These are phyloP conservation scores for Muschampia staudingeri DNA, from an alignment of 2,888 invertebrate genomes.

Conservation along the genomic window DNA sequence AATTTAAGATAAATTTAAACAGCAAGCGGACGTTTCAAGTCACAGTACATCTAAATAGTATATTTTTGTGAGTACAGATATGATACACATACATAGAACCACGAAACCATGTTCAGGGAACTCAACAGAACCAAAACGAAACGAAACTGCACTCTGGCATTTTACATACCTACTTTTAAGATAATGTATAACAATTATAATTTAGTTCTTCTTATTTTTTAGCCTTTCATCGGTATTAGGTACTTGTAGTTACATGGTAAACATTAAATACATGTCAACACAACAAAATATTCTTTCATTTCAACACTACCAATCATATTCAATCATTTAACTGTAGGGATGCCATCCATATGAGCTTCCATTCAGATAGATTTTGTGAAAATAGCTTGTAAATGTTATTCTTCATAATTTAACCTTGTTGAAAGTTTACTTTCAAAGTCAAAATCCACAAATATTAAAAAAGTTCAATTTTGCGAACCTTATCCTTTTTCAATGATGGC, in stretches of 20 bases:
- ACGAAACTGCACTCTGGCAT: conserved; percentile 83
- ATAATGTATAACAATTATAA: conserved; percentile 77
- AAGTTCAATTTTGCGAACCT: neutral
- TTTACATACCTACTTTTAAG: conserved; percentile 76
- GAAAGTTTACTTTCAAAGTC: neutral
- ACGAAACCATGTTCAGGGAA: conserved; percentile 72
- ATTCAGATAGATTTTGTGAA: neutral
- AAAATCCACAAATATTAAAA: neutral
- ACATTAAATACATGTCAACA: conserved; percentile 91
- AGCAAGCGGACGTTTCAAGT: conserved; percentile 40
- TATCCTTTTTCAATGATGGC: conserved; percentile 4
- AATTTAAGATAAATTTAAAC: conserved; percentile 22
- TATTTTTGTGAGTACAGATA: conserved; percentile 31
- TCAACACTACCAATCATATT: conserved; percentile 76
- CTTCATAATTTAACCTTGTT: neutral
- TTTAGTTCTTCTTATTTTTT: conserved; percentile 77
- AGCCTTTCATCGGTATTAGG: conserved; percentile 85
- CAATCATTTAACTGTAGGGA: conserved; percentile 24
- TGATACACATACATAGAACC: conserved; percentile 55
- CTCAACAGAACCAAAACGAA: conserved; percentile 70
- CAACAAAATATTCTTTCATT: conserved; percentile 90
- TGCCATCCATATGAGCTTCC: conserved; percentile 5
- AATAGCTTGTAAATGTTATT: neutral
- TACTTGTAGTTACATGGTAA: conserved; percentile 88
- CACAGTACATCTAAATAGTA: conserved; percentile 38